Evolutionary conservation across 2,113 vertebrate species (phyloP), one percentile per base, ranked within the genome.

Genomic region (Malurus alboscapulatus): DNA sequence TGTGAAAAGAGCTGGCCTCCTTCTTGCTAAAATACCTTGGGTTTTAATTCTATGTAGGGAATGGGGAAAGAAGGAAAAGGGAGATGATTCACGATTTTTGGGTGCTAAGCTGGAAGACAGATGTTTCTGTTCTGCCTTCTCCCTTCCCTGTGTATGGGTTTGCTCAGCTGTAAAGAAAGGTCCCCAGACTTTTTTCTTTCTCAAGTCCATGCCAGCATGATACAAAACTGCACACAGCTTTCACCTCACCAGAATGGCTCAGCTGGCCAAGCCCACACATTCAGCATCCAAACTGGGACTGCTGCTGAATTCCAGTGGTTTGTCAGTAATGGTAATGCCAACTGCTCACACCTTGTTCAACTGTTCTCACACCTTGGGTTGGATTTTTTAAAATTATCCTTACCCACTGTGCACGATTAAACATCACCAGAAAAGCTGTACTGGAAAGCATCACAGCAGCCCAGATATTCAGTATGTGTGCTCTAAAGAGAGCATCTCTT

Each of bases 391-490:
- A 14, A 32, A 29, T 32, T 62, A 8, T 61, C 44, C 17, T 69
- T 7, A 4, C 11, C 17, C 65, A 30, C 12, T 36, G 18, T 0
- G 0, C 51, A 26, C 27, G 58, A 68, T 10, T 58, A 86, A 81
- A 75, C 2, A 2, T 47, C 20, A 34, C 11, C 17, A 67, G 44
- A 87, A 92, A 67, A 77, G 15, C 47, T 77, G 50, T 45, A 44
- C 18, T 38, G 48, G 63, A 77, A 86, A 71, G 38, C 29, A 48
- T 19, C 30, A 14, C 6, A 62, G 7, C 13, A 63, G 5, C 7
- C 7, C 19, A 63, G 25, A 36, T 12, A 68, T n/a, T 30, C 38
- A 66, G 44, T 8, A 40, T 1, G 1, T 47, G 24, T 26, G 8
- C 61, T 42, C 45, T 53, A 62, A 72, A 91, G 84, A 82, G 25